Base-by-base conservation (phyloP, 92 coral and sea anemone species). In the Nematostella vectensis region DNA sequence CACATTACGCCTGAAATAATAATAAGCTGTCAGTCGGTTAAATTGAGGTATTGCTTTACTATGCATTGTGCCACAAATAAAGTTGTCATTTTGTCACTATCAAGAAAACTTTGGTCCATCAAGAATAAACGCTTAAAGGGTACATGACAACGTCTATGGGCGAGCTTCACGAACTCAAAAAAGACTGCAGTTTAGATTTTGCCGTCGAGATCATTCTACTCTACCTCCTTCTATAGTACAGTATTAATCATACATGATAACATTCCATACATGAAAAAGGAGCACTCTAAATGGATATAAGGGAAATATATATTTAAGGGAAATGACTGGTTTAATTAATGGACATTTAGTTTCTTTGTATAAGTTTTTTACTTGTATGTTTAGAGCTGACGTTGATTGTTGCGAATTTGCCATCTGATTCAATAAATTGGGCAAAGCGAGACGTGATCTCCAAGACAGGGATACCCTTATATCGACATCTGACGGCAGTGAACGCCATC, bases 1-100 rank as follows among this genome's bases (percentile, higher is more conserved):
- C n/a, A 61, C 66, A 54, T 60, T 68, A 30, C 74, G 65, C 54
- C 68, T 69, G 68, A 62, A 62, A 50, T 69, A 59, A 65, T 50
- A 66, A 55, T 28, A 59, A 56, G 11, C 55, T 66, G 55, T 42
- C 61, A 23, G 60, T 52, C 15, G 22, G 50, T 36, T 28, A 51
- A 30, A 64, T 37, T 51, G 30, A 59, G 56, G 37, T 52, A 40
- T 22, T 36, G 54, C 54, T 51, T 64, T 51, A 28, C 48, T 33
- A 53, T 52, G 59, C 27, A 33, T 64, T 38, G 11, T 13, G 18
- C 42, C 30, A 31, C 24, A 33, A 50, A 63, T 11, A 47, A 25
- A n/a, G 21, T 25, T 26, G 6, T n/a, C 28, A 64, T 8, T 43
- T 29, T 15, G 42, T 8, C 9, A 36, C 8, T 8, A 8, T 36